phyloP scores from a whole-genome alignment of 2,888 invertebrate species.

The Epicampocera succincta region DNA sequence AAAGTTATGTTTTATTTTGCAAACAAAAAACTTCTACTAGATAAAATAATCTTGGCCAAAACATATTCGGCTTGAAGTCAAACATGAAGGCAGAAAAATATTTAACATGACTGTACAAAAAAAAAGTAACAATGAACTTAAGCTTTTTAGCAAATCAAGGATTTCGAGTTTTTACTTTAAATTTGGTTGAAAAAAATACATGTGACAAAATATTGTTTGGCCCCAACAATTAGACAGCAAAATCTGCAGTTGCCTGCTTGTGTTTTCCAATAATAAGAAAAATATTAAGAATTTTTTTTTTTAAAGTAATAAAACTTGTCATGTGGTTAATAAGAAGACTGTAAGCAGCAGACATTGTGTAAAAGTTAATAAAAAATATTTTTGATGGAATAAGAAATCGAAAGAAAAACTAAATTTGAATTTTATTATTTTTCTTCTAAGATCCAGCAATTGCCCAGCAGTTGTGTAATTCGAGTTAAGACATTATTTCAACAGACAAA shows the following conservation, averaged over 20 bases:
- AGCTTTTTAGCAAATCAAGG: conserved; percentile 4
- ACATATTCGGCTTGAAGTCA: neutral
- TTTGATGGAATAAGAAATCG: no score
- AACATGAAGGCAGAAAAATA: conserved; percentile 21
- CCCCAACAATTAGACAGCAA: neutral
- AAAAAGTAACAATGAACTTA: neutral
- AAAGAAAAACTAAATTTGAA: neutral
- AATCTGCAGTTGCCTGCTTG: no score
- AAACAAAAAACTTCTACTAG: neutral
- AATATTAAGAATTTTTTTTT: neutral
- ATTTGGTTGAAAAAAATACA: no score
- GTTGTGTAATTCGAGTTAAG: no score
- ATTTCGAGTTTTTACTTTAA: neutral
- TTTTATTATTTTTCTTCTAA: no score
- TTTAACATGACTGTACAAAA: neutral
- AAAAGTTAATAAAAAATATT: conserved; percentile 2
- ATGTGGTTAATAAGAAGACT: neutral
- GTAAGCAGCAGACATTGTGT: neutral
- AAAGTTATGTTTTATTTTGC: conserved; percentile 6
- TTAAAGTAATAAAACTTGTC: conserved; percentile 5
- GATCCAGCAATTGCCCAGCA: no score
- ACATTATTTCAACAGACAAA: no score
- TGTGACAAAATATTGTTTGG: neutral
- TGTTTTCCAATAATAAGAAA: no score
- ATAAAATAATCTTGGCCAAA: conserved; percentile 20